Base-by-base conservation (phyloP, 2,113 vertebrate genomes). In the Labrus mixtus region DNA sequence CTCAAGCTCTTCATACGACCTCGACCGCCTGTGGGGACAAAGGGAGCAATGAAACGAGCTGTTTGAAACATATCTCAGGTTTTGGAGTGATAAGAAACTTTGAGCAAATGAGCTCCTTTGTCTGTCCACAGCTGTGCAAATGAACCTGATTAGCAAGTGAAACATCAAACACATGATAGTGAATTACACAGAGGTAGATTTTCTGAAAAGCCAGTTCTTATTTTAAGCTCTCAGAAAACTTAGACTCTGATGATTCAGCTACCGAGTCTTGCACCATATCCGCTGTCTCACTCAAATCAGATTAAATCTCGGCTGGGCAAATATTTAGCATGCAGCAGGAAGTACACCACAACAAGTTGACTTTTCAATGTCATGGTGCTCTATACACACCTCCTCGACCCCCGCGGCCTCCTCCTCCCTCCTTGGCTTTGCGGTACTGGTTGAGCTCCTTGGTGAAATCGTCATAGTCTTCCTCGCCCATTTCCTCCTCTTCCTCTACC, bases 361-460 rank as follows among this genome's bases (percentile, higher is more conserved):
- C 53, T 20, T 45, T 43, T 56, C 17, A 50, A 41, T 3, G 53
- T 43, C 33, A 57, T 19, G 10, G 23, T 12, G 12, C 33, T 3
- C 0, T n/a, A 19, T 16, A 74, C 74, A n/a, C 60, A 91, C 93
- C 93, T 91, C 93, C 93, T 91, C 93, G 80, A 0, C 90, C 90
- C 0, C 91, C 82, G 0, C 92, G 91, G 17, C 90, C 69, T 0
- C 88, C 82, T 4, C 93, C 93, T 45, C 95, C 97, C 76, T 98
- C 97, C 90, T 98, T 98, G 25, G 96, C 94, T 7, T 96, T 94
- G 60, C 96, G 94, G 77, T 98, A 98, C 77, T 98, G 96, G 83
- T 97, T 97, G 15, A 98, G 93, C 88, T 98, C 97, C 79, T 97
- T 98, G 13, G 96, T 60, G 43, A 97, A 98, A 86, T 98, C 97